phyloP scores from a whole-genome alignment of 2,113 vertebrate species.

The Dicrurus megarhynchus region DNA sequence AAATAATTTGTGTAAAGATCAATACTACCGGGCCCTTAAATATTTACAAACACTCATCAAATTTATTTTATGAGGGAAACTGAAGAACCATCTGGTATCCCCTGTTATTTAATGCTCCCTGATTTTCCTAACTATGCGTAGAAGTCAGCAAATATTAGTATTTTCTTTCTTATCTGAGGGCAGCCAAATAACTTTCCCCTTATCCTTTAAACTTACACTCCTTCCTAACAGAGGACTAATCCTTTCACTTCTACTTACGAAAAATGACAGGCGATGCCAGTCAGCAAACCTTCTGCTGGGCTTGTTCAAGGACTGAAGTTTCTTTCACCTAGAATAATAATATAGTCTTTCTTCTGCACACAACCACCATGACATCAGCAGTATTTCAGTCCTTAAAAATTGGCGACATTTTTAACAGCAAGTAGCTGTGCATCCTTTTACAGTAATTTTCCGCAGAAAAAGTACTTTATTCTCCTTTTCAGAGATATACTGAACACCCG shows the following conservation, averaged over 20 bases:
- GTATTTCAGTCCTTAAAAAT: background rate
- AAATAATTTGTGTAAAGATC: background rate
- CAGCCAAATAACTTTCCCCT: background rate
- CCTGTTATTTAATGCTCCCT: background rate
- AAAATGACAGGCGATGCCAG: background rate
- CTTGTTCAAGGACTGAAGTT: background rate
- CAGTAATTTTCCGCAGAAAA: background rate
- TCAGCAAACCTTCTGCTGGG: background rate
- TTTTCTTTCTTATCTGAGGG: background rate
- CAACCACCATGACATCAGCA: background rate
- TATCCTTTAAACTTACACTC: background rate
- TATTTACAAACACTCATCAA: slow-evolving; percentile 35
- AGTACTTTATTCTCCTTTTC: background rate
- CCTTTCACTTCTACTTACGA: background rate
- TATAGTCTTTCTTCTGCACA: background rate
- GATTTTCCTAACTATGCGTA: background rate
- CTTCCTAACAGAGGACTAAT: background rate
- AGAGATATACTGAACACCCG: background rate
- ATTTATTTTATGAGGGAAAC: slow-evolving; percentile 18
- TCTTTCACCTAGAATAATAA: background rate
- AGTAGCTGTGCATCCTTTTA: background rate
- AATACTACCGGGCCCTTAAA: background rate
- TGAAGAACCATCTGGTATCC: background rate
- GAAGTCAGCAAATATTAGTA: background rate
- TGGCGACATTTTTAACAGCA: background rate